Evolutionary conservation across 2,113 vertebrate species (phyloP).

Genomic region (Plecturocebus donacophilus): DNA sequence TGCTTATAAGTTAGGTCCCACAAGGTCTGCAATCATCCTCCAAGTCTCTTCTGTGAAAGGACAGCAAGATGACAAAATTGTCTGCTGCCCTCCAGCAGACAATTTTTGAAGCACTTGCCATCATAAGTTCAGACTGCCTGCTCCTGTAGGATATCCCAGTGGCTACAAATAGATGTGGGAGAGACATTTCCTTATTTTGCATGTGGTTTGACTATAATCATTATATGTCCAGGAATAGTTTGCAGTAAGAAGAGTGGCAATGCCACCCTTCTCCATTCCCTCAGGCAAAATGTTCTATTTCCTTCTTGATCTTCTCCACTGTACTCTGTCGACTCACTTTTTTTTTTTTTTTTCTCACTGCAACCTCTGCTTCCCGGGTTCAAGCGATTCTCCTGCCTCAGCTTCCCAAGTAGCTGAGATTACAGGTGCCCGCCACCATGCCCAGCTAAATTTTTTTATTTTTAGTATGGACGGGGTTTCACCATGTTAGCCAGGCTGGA

Average conservation of each 20-base stretch:
- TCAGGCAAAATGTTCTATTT: neutral
- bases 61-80: neutral
- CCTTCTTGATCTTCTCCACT: neutral
- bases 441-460: neutral
- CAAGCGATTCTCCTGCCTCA: neutral
- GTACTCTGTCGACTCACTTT: neutral
- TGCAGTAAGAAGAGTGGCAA: conserved; percentile 13
- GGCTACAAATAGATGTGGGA: neutral
- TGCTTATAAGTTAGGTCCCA: neutral
- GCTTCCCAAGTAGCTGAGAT: neutral
- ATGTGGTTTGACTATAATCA: conserved; percentile 12
- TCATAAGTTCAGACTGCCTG: neutral
- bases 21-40: neutral
- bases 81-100: neutral
- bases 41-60: neutral
- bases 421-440: neutral
- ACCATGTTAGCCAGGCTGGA: neutral
- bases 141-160: neutral
- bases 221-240: neutral
- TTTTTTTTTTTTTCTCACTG: neutral
- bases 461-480: neutral
- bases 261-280: neutral
- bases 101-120: neutral
- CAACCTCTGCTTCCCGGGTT: neutral
- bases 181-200: conserved; percentile 28